Conservation (phyloP, 2,888 invertebrate genomes). For the Drosophila recens region DNA sequence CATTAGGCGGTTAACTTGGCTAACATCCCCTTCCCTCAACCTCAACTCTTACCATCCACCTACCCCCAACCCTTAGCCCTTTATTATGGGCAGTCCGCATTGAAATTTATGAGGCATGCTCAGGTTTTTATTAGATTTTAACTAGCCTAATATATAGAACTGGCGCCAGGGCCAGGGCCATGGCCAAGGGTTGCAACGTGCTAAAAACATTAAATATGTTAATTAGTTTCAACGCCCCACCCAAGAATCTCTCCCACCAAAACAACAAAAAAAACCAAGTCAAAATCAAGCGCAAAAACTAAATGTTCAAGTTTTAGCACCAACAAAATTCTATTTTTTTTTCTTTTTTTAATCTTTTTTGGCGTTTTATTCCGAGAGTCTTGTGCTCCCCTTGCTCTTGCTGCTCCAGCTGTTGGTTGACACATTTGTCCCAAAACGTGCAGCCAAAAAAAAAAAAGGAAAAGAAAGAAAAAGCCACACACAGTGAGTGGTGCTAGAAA, state of each 20-base stretch:
- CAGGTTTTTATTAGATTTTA: slow-evolving; percentile 85
- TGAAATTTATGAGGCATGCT: slow-evolving; percentile 85
- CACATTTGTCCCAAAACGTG: slow-evolving; percentile 53
- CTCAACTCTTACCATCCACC: background rate
- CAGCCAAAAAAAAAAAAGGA: background rate
- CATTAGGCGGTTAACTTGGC: slow-evolving; percentile 63
- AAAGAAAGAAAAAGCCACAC: background rate
- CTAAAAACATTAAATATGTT: slow-evolving; percentile 85
- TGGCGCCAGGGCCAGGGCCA: slow-evolving; percentile 50
- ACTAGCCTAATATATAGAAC: slow-evolving; percentile 82
- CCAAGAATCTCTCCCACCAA: slow-evolving; percentile 6
- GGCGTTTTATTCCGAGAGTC: background rate
- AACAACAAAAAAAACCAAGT: background rate
- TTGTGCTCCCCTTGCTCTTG: background rate
- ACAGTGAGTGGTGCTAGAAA: slow-evolving; percentile 33
- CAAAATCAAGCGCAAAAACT: slow-evolving; percentile 62
- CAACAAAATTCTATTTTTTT: slow-evolving; percentile 43
- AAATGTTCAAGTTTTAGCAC: slow-evolving; percentile 74
- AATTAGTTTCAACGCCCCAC: slow-evolving; percentile 82
- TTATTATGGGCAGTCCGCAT: slow-evolving; percentile 46
- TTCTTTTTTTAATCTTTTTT: too few species aligned
- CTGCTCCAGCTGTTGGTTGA: slow-evolving; percentile 49
- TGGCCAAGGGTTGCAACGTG: slow-evolving; percentile 67
- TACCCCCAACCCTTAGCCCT: background rate
- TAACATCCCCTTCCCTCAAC: background rate